Base-by-base conservation (phyloP, 1,140 invertebrate species). In the Hycleus phaleratus region DNA sequence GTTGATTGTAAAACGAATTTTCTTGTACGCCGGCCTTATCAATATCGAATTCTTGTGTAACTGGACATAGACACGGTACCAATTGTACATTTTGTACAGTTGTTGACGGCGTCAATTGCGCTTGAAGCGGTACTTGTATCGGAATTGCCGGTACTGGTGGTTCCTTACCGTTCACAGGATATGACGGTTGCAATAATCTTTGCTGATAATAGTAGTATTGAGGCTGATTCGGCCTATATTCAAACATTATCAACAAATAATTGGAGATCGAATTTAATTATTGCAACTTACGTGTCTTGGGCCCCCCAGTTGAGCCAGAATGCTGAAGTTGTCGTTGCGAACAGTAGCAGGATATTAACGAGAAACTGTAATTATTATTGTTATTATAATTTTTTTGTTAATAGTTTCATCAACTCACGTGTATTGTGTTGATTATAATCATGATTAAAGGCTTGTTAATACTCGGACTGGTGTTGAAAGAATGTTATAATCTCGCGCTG, bases 21-120 rank as follows among this genome's bases (percentile, higher is more conserved):
- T 32, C 32, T 32, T 32, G 32, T 7, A 32, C 32, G 4, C 4
- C 32, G 0, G 32, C 7, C 32, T 32, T 32, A 32, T 32, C 32
- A 32, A 32, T 32, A 7, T 32, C 32, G 32, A 32, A 32, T 4
- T 32, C 32, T 38, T 53, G 75, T 0, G 77, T 76, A 1, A 78
- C 75, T 5, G 77, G 77, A 62, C 77, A 79, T 74, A 79, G 75
- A 60, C 77, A 79, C 0, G 77, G 77, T 1, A 79, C 77, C 0
- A 79, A 62, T 59, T 79, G 75, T 0, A 79, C 77, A 26, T 63
- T 63, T 58, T 78, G 77, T 44, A 53, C 51, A 32, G 32, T 32
- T 3, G 51, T 38, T 32, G 51, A 40, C 11, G 51, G 51, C 3
- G 51, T 43, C 2, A 53, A 32, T 46, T 53, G 51, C 8, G 51